Evolutionary conservation across 2,888 invertebrate species (phyloP).

Genomic region (Coelinius sp.): DNA sequence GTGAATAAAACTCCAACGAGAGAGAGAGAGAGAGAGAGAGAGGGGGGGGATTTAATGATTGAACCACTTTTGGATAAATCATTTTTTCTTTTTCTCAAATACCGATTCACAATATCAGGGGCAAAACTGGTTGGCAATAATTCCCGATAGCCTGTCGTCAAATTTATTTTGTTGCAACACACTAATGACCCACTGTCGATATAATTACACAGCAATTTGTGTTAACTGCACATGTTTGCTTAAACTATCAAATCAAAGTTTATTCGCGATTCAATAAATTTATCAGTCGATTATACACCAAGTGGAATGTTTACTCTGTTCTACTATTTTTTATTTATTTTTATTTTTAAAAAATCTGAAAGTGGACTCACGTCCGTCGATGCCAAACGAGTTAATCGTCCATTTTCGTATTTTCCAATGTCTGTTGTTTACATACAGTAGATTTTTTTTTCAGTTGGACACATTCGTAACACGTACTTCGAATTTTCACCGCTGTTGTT

Average conservation of each 20-base stretch:
- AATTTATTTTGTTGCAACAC: slow-evolving; percentile 8
- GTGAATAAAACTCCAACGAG: not conserved
- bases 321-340: not conserved
- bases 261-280: slow-evolving; percentile 16
- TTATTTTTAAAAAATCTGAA: not conserved
- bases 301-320: not conserved
- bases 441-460: not conserved
- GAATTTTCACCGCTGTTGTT: slow-evolving; percentile 27
- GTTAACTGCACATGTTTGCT: slow-evolving; percentile 8
- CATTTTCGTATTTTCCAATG: slow-evolving; percentile 20
- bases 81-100: not conserved
- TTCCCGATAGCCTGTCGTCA: slow-evolving; percentile 5
- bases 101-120: not conserved
- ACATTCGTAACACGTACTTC: slow-evolving; percentile 37
- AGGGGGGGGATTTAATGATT: not conserved
- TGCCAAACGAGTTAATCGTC: slow-evolving; percentile 23
- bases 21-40: not conserved
- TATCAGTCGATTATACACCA: not conserved
- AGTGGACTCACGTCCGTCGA: slow-evolving; percentile 21
- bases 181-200: slow-evolving; percentile 11
- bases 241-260: slow-evolving; percentile 4
- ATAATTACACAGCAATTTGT: slow-evolving; percentile 13
- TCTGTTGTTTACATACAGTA: slow-evolving; percentile 10
- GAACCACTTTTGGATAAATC: slow-evolving; percentile 7
- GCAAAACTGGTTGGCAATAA: slow-evolving; percentile 10